These are phyloP conservation scores for Ophion costatus DNA, from an alignment of 2,888 invertebrate genomes.

Conservation along the genomic window DNA sequence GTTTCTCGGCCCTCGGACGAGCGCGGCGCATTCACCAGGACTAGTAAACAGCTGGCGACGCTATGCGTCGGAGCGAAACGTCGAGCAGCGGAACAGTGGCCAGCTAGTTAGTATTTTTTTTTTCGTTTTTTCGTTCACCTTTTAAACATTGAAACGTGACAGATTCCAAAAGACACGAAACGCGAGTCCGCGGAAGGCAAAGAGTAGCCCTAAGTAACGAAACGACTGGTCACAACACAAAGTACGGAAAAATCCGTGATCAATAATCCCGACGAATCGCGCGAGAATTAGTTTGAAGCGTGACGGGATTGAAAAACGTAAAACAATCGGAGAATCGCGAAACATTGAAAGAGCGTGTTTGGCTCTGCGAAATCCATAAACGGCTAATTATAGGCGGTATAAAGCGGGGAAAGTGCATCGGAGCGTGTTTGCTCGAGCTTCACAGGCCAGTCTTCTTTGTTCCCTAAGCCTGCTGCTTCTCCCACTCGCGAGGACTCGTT, in stretches of 20 bases:
- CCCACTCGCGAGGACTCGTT: constrained; percentile 51
- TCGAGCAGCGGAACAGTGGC: constrained; percentile 70
- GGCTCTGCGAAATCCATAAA: constrained; percentile 27
- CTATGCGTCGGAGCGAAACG: constrained; percentile 78
- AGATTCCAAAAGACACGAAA: constrained; percentile 11
- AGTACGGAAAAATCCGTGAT: neutral
- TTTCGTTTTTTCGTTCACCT: constrained; percentile 32
- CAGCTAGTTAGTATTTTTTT: constrained; percentile 54
- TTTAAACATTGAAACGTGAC: neutral
- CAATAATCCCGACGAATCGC: constrained; percentile 42
- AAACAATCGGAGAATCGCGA: neutral
- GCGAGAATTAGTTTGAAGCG: constrained; percentile 64
- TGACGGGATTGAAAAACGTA: constrained; percentile 36
- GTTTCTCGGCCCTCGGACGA: constrained; percentile 7
- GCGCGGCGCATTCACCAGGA: constrained; percentile 10
- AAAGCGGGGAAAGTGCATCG: constrained; percentile 51
- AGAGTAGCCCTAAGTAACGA: constrained; percentile 4
- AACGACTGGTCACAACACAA: neutral
- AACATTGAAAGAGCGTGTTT: neutral
- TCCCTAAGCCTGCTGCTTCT: constrained; percentile 53
- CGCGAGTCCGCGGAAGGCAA: constrained; percentile 1
- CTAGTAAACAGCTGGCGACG: constrained; percentile 82
- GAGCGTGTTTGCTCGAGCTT: constrained; percentile 33
- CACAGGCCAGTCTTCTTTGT: constrained; percentile 74
- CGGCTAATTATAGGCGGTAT: constrained; percentile 32